phyloP scores from a whole-genome alignment of 2,888 invertebrate genomes.

The Gymnosoma rotundatum region DNA sequence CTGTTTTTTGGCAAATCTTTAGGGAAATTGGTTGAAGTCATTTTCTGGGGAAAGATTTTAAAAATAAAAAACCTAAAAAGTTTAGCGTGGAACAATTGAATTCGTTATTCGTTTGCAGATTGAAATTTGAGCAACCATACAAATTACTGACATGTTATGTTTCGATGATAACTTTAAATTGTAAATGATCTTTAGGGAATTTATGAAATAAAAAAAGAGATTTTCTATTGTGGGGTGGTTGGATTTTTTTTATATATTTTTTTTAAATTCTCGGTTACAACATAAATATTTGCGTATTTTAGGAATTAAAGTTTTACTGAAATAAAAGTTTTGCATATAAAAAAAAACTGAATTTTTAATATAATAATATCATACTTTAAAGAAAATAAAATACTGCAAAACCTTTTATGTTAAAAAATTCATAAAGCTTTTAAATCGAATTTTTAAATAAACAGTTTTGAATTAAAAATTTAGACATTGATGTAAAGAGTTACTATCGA shows the following conservation, averaged over 20 bases:
- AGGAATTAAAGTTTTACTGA: too few species aligned
- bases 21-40: slow-evolving; percentile 61
- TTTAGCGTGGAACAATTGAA: slow-evolving; percentile 12
- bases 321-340: too few species aligned
- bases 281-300: too few species aligned
- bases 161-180: slow-evolving; percentile 22
- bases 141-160: slow-evolving; percentile 28
- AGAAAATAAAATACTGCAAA: too few species aligned
- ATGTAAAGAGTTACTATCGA: background rate
- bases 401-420: too few species aligned
- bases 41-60: slow-evolving; percentile 30
- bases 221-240: too few species aligned
- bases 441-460: background rate
- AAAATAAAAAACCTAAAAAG: background rate
- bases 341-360: too few species aligned
- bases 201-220: slow-evolving; percentile 30
- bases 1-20: slow-evolving; percentile 47
- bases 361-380: too few species aligned
- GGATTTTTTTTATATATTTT: too few species aligned
- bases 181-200: slow-evolving; percentile 58
- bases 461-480: slow-evolving; percentile 10
- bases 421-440: too few species aligned
- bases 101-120: slow-evolving; percentile 16
- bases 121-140: slow-evolving; percentile 53
- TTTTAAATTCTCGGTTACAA: too few species aligned